These are phyloP conservation scores for Miichthys miiuy DNA, from an alignment of 2,797 vertebrate genomes.

Conservation along the genomic window DNA sequence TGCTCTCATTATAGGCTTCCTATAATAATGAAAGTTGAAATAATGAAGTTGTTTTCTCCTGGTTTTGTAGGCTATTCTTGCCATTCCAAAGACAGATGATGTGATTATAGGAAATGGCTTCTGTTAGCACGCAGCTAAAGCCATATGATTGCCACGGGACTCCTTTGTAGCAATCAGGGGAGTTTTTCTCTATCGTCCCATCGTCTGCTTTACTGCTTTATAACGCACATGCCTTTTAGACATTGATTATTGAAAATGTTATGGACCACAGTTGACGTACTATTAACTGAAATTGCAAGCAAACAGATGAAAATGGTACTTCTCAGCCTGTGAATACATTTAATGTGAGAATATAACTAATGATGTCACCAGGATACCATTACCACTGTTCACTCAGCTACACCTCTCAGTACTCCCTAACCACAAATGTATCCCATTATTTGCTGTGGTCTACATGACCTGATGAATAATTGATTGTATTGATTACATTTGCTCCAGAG, in stretches of 20 bases:
- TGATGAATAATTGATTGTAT: slow-evolving; percentile 72
- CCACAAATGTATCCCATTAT: slow-evolving; percentile 26
- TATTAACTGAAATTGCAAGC: not conserved
- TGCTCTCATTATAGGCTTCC: not conserved
- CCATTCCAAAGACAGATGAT: slow-evolving; percentile 52
- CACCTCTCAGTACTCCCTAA: not conserved
- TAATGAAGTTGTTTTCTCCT: slow-evolving; percentile 17
- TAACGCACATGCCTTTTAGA: slow-evolving; percentile 7
- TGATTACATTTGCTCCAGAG: slow-evolving; percentile 53
- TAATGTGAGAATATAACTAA: not conserved
- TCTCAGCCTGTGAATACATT: not conserved
- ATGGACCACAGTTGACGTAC: not conserved
- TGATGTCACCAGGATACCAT: slow-evolving; percentile 2
- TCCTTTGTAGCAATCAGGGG: slow-evolving; percentile 25
- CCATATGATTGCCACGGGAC: slow-evolving; percentile 33
- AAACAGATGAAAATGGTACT: not conserved
- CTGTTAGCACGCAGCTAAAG: slow-evolving; percentile 30
- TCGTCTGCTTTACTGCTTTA: slow-evolving; percentile 1
- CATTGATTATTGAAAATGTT: slow-evolving; percentile 37
- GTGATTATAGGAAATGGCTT: slow-evolving; percentile 56
- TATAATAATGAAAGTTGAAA: not conserved
- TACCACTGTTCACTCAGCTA: slow-evolving; percentile 18
- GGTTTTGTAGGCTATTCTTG: not conserved
- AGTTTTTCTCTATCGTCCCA: slow-evolving; percentile 27
- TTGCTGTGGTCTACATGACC: slow-evolving; percentile 27